phyloP scores from a whole-genome alignment of 2,888 invertebrate genomes.

The Cheilosia variabilis region DNA sequence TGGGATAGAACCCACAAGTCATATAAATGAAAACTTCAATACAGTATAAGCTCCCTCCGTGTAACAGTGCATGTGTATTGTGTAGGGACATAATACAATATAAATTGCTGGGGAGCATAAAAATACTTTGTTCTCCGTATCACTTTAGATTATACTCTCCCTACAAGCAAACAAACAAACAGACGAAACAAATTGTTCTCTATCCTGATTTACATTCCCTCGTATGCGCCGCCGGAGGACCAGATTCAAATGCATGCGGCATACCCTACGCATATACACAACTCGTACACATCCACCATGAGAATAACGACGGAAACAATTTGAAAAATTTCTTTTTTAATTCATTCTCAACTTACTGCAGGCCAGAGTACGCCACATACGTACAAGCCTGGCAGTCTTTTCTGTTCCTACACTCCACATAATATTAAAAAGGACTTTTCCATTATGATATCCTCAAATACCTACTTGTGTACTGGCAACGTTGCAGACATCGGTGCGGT shows the following conservation, averaged over 20 bases:
- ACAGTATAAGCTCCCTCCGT: constrained; percentile 21
- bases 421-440: constrained; percentile 65
- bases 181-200: constrained; percentile 8
- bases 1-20: neutral
- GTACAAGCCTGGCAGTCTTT: neutral
- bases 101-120: constrained; percentile 55
- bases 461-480: constrained; percentile 29
- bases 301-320: constrained; percentile 64
- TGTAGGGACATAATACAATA: constrained; percentile 52
- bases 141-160: neutral
- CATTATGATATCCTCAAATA: constrained; percentile 68
- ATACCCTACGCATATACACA: neutral
- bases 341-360: constrained; percentile 61
- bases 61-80: neutral
- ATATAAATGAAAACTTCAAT: neutral
- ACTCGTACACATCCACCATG: neutral
- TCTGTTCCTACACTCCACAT: neutral
- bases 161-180: constrained; percentile 3
- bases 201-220: neutral
- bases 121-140: constrained; percentile 29
- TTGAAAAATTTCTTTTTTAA: constrained; percentile 67
- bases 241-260: neutral
- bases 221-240: neutral
- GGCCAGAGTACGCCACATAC: neutral
- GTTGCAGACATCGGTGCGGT: constrained; percentile 45